phyloP scores from a whole-genome alignment of 2,797 vertebrate genomes.

The Urocyon cinereoargenteus region DNA sequence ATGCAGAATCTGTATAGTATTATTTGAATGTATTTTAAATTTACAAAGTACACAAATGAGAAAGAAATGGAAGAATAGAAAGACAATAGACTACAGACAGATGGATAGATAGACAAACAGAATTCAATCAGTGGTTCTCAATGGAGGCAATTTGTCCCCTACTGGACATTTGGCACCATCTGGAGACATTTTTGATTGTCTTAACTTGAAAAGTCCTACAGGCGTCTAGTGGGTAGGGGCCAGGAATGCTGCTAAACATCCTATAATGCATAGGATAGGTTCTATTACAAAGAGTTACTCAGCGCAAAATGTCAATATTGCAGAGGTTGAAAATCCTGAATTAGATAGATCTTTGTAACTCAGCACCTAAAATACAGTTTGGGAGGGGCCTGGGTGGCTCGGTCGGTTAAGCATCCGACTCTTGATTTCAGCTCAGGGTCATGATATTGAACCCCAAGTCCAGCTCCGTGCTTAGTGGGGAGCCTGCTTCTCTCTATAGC shows the following conservation, averaged over 20 bases:
- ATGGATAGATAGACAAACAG: not conserved
- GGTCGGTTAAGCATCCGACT: not conserved
- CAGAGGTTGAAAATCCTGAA: not conserved
- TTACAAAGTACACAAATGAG: not conserved
- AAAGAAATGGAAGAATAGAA: constrained; percentile 3
- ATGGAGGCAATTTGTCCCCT: not conserved
- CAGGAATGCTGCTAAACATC: not conserved
- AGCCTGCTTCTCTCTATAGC: not conserved
- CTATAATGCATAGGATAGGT: not conserved
- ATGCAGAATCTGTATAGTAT: not conserved
- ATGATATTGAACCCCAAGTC: not conserved
- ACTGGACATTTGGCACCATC: not conserved
- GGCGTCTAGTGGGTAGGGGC: not conserved
- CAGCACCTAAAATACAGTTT: not conserved
- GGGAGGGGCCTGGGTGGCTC: not conserved
- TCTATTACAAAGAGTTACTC: not conserved
- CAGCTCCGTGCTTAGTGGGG: not conserved
- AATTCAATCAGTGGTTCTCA: not conserved
- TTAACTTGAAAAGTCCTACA: not conserved
- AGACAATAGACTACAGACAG: not conserved
- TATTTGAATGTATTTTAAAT: constrained; percentile 33
- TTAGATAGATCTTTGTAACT: not conserved
- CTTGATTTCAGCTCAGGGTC: not conserved
- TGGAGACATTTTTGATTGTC: not conserved
- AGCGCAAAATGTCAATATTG: not conserved